Percentiles rank a stretch among this genome's conserved stretches.
phyloP scores from a whole-genome alignment of 2,113 vertebrate genomes.

The Otus sunia region DNA sequence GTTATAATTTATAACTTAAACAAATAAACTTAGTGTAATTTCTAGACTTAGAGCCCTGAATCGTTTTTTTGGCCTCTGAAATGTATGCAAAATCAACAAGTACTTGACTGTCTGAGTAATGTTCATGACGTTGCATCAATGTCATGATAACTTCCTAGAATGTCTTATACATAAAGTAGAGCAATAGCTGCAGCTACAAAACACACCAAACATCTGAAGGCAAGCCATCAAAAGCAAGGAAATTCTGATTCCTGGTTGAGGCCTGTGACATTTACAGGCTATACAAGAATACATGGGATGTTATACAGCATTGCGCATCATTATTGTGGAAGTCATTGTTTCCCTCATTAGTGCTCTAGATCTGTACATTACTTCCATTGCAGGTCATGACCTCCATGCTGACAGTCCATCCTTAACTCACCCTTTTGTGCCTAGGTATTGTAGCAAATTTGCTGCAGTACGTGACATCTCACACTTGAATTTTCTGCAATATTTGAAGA shows the following conservation, averaged over 20 bases:
- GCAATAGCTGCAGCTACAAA: slow-evolving; percentile 1
- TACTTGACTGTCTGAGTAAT: neutral
- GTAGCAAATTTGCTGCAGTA: slow-evolving; percentile 68
- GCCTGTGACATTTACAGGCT: slow-evolving; percentile 65
- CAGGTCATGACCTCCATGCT: slow-evolving; percentile 63
- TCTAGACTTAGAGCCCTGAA: neutral
- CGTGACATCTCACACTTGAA: slow-evolving; percentile 69
- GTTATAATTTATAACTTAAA: too few relatives aligned
- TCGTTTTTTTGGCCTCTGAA: neutral
- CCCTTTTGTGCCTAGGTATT: slow-evolving; percentile 73
- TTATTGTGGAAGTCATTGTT: slow-evolving; percentile 75
- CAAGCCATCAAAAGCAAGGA: slow-evolving; percentile 52
- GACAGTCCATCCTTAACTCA: slow-evolving; percentile 69
- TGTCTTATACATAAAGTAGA: slow-evolving; percentile 4
- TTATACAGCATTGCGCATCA: slow-evolving; percentile 70
- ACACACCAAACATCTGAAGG: slow-evolving; percentile 42
- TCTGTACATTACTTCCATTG: slow-evolving; percentile 72
- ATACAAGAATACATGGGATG: slow-evolving; percentile 66
- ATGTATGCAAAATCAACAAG: neutral
- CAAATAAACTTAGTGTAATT: neutral
- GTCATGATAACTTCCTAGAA: neutral
- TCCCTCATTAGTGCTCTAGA: slow-evolving; percentile 74
- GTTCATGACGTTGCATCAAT: neutral
- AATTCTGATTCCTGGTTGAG: slow-evolving; percentile 56
- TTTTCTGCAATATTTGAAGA: slow-evolving; percentile 69